Evolutionary conservation across 2,113 vertebrate genomes (phyloP), one percentile per base, ranked within the genome.

Genomic region (Oxyura jamaicensis): DNA sequence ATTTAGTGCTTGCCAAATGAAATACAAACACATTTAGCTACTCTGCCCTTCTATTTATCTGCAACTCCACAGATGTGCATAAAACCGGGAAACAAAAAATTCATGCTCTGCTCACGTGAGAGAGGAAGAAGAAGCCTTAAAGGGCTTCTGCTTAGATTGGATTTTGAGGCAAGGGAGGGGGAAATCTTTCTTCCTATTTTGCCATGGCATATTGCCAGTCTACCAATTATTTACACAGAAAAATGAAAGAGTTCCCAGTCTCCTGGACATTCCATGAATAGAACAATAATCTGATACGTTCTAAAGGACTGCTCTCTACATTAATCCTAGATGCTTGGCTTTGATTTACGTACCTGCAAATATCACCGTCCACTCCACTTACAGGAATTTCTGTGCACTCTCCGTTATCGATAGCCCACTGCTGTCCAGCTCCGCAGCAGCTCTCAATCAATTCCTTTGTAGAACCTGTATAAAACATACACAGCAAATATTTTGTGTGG

Each of bases 361-460:
- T 85, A 20, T 98, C 98, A 4, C 97, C 97, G 82, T 96, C 96
- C 3, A 93, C 93, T 6, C 97, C 95, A 42, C 91, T 96, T 79
- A 97, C 91, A 16, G 98, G 97, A 88, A 99, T 98, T 72, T 98
- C 97, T 22, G 97, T 94, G 87, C 99, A 99, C 92, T 99, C 98
- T 20, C 96, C 97, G 0, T 98, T 97, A 88, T 98, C 98, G 10
- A 98, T 94, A 28, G 98, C 99, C 99, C 99, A 99, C 79, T 98
- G 98, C 80, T 99, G 98, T 7, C 99, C 99, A 4, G 98, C 98
- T 11, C 98, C 97, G 44, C 99, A 99, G 96, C 99, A 99, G 7
- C 97, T 98, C 95, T 98, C 98, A 10, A 99, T 97, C 93, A 99
- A 60, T 44, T 99, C 98, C 93, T 98, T 98, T 19, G 98, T 98